A percentile compares a stretch with the other conserved stretches of the same genome.
phyloP scores from a whole-genome alignment of 2,888 invertebrate genomes.

The Melieria omissa region DNA sequence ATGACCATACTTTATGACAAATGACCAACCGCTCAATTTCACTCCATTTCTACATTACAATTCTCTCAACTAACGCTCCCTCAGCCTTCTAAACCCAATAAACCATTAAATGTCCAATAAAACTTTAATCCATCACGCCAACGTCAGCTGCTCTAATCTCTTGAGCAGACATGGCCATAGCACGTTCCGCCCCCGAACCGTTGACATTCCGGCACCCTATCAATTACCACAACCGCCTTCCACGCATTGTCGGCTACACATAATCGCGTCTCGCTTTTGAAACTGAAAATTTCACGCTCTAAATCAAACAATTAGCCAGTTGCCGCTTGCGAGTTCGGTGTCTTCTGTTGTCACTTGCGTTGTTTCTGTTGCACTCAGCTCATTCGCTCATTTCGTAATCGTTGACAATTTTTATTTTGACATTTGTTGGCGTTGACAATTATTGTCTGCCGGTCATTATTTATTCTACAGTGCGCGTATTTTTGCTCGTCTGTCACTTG shows the following conservation, averaged over 20 bases:
- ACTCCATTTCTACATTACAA: too few relatives aligned
- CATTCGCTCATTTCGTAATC: slow-evolving; percentile 20
- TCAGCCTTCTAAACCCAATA: too few relatives aligned
- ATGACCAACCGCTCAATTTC: too few relatives aligned
- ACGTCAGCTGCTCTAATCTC: background rate
- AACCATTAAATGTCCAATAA: too few relatives aligned
- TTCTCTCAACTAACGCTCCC: too few relatives aligned
- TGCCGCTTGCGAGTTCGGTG: background rate
- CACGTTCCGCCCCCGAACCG: too few relatives aligned
- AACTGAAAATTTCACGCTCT: slow-evolving; percentile 13
- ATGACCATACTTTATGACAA: too few relatives aligned
- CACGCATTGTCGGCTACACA: too few relatives aligned
- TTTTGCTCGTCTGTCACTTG: background rate
- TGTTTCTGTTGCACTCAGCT: background rate
- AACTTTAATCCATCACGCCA: too few relatives aligned
- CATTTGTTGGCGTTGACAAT: slow-evolving; percentile 26
- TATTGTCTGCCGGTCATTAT: background rate
- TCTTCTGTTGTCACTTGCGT: background rate
- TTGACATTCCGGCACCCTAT: too few relatives aligned
- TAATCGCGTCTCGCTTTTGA: too few relatives aligned
- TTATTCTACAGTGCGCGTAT: background rate
- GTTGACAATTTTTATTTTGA: slow-evolving; percentile 25
- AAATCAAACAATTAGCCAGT: slow-evolving; percentile 12
- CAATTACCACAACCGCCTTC: too few relatives aligned
- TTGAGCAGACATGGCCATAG: background rate